A percentile compares a stretch with the other conserved stretches of the same genome.
Conservation (phyloP, 2,888 invertebrate species). For the Drosophila gaucha region DNA sequence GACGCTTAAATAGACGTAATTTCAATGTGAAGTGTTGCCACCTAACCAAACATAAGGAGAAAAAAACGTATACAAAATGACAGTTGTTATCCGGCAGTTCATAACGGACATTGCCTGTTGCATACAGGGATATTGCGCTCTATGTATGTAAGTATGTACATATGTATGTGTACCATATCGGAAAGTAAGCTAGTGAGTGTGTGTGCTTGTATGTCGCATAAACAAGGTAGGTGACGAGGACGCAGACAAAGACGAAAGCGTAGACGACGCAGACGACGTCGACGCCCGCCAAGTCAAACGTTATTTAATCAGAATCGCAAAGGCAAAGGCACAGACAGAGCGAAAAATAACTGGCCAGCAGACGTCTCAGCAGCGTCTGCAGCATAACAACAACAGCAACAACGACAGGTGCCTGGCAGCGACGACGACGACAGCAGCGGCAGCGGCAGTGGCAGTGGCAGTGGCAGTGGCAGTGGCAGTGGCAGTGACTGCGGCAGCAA, state of each 20-base stretch:
- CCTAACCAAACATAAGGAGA: conserved; percentile 16
- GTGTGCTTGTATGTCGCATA: conserved; percentile 31
- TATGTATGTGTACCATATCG: no score
- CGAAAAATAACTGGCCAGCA: conserved; percentile 18
- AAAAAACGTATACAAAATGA: conserved; percentile 17
- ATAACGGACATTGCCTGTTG: conserved; percentile 44
- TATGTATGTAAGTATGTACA: neutral
- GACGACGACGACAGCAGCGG: conserved; percentile 19
- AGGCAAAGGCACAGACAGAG: conserved; percentile 57
- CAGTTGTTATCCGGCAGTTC: conserved; percentile 29
- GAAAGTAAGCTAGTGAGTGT: no score
- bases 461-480: conserved; percentile 22
- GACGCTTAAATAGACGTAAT: conserved; percentile 4
- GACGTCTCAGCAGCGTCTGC: conserved; percentile 53
- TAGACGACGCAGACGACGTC: conserved; percentile 23
- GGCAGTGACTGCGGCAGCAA: conserved; percentile 22
- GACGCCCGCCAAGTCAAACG: conserved; percentile 72
- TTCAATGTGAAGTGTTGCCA: conserved; percentile 35
- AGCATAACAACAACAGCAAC: conserved; percentile 35
- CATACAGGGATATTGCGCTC: conserved; percentile 30
- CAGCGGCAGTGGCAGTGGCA: conserved; percentile 14
- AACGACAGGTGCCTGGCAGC: conserved; percentile 52
- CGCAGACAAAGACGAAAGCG: conserved; percentile 35
- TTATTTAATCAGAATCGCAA: conserved; percentile 76
- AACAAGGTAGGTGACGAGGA: conserved; percentile 48